Percentiles rank a stretch among this genome's conserved stretches.
These are phyloP conservation scores for Cephus rjabovi DNA, from an alignment of 2,888 invertebrate genomes.

Conservation along the genomic window DNA sequence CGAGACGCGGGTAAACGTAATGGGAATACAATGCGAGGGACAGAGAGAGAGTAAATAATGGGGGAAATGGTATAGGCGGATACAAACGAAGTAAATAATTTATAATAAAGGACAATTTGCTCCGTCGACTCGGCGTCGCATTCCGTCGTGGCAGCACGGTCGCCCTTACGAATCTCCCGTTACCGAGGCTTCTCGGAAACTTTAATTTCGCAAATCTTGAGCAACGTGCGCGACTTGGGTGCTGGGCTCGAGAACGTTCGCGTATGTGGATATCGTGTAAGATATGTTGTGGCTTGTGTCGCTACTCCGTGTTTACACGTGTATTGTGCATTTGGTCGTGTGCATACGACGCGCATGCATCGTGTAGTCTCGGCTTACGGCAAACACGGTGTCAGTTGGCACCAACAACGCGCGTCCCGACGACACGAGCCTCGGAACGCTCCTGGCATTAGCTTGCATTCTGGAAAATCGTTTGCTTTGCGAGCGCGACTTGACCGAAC, in stretches of 20 bases:
- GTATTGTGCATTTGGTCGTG: slow-evolving; percentile 18
- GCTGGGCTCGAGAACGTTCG: neutral
- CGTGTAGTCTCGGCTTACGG: slow-evolving; percentile 19
- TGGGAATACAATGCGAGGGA: neutral
- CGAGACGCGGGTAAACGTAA: neutral
- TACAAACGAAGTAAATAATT: neutral
- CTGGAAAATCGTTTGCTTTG: slow-evolving; percentile 48
- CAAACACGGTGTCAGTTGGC: slow-evolving; percentile 40
- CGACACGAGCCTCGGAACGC: slow-evolving; percentile 28
- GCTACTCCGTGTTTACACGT: slow-evolving; percentile 16
- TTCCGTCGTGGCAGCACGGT: slow-evolving; percentile 24
- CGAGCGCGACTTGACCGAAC: slow-evolving; percentile 8
- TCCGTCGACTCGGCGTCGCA: slow-evolving; percentile 7
- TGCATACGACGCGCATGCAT: slow-evolving; percentile 5
- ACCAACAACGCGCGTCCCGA: slow-evolving; percentile 35
- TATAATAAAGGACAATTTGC: neutral
- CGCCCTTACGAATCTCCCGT: slow-evolving; percentile 38
- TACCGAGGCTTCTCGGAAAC: slow-evolving; percentile 48
- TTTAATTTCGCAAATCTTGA: slow-evolving; percentile 44
- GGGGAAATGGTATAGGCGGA: neutral
- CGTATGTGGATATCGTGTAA: neutral
- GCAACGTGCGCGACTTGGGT: neutral
- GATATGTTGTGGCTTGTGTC: slow-evolving; percentile 11
- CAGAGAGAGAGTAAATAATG: neutral
- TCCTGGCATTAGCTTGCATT: slow-evolving; percentile 49